A percentile compares a stretch with the other conserved stretches of the same genome.
Evolutionary conservation across 2,888 invertebrate genomes (phyloP).

Genomic region (Formica aserva): DNA sequence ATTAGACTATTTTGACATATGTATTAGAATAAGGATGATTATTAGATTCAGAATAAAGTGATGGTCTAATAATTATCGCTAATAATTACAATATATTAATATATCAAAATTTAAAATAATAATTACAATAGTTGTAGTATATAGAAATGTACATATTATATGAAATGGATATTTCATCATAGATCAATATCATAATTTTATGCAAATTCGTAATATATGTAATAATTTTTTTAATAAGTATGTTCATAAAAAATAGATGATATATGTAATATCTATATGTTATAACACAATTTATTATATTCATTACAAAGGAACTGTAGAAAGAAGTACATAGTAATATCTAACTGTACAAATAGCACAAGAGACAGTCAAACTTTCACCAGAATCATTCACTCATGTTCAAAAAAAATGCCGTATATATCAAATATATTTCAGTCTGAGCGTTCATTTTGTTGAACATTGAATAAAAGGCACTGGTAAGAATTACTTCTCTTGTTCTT

Average conservation of each 20-base stretch:
- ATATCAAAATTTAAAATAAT: background rate
- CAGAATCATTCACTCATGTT: slow-evolving; percentile 65
- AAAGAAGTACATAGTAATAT: slow-evolving; percentile 66
- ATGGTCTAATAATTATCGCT: background rate
- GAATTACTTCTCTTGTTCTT: slow-evolving; percentile 62
- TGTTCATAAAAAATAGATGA: background rate
- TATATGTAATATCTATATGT: background rate
- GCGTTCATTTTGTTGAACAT: slow-evolving; percentile 63
- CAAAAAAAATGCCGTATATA: slow-evolving; percentile 50
- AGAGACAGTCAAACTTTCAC: slow-evolving; percentile 62
- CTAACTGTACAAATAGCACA: slow-evolving; percentile 58
- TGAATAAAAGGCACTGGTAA: slow-evolving; percentile 73
- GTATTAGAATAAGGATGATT: background rate
- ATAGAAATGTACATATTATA: background rate
- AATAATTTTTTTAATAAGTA: background rate
- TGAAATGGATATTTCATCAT: background rate
- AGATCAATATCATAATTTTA: background rate
- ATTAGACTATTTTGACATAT: background rate
- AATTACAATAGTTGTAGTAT: background rate
- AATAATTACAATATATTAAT: background rate
- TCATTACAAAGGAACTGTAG: slow-evolving; percentile 73
- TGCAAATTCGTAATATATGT: background rate
- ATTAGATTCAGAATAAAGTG: background rate
- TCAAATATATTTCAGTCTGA: slow-evolving; percentile 50
- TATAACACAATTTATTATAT: slow-evolving; percentile 56